These are phyloP conservation scores for Gryllus bimaculatus DNA, from an alignment of 1,140 invertebrate species.

Conservation along the genomic window DNA sequence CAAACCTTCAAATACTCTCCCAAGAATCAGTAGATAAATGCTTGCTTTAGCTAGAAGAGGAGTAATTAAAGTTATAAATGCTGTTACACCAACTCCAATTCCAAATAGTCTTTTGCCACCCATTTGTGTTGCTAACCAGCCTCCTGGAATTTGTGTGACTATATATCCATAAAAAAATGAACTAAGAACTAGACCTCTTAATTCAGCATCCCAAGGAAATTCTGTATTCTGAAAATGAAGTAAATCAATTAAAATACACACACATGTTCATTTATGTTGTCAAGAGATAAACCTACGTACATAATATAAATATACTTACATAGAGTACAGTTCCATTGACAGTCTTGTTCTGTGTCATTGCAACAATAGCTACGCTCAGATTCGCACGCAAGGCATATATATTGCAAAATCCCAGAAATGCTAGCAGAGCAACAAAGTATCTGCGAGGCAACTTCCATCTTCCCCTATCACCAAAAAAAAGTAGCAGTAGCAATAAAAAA, in stretches of 20 bases:
- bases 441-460: constrained; percentile 19
- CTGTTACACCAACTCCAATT: constrained; percentile 28
- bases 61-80: constrained; percentile 54
- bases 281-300: no score
- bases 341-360: constrained; percentile 33
- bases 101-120: constrained; percentile 51
- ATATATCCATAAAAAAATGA: constrained; percentile 70
- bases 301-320: constrained; percentile 15
- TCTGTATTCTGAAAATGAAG: constrained; percentile 29
- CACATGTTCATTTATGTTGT: neutral
- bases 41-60: constrained; percentile 64
- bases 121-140: constrained; percentile 33
- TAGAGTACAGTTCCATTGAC: constrained; percentile 15
- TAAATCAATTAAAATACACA: neutral
- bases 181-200: constrained; percentile 49
- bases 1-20: constrained; percentile 76
- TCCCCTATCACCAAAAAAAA: neutral
- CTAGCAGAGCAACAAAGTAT: constrained; percentile 35
- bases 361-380: constrained; percentile 44
- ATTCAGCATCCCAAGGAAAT: constrained; percentile 45
- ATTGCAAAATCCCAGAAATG: constrained; percentile 45
- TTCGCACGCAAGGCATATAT: constrained; percentile 47
- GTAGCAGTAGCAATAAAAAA: no score
- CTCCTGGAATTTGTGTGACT: constrained; percentile 59
- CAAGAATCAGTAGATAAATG: constrained; percentile 56